Evolutionary conservation across 2,113 vertebrate species (phyloP), one percentile per base, ranked within the genome.

Genomic region (Ranitomeya variabilis): DNA sequence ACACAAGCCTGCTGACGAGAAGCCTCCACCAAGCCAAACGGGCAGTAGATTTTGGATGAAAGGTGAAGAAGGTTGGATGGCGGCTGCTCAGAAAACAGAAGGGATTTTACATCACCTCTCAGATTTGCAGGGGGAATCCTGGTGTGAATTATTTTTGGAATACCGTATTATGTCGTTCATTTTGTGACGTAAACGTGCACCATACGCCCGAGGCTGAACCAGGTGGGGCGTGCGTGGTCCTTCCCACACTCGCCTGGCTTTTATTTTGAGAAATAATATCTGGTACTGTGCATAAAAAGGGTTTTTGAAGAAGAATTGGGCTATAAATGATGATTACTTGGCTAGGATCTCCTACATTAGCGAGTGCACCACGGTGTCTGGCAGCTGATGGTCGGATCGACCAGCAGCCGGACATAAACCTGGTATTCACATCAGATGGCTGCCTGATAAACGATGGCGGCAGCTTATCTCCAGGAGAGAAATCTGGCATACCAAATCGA

Each of bases 61-160:
- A 23, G 45, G n/a, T 67, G 37, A 83, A 69, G 18, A 69, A 45
- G 3, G 12, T 67, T 10, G 81, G 45, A 52, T 23, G 7, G 37
- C 13, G 62, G 19, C 51, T 69, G 45, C 21, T 14, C 45, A 26
- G 62, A 67, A 83, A 21, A 37, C 10, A 54, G 21, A 54, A 52
- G 62, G 81, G 81, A 69, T 83, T 83, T 67, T 45, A 54, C 64
- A 21, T 83, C 45, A 83, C 62, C 81, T 83, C 69, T 69, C 45
- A 54, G 11, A 69, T 52, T 83, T 83, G 54, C 21, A 51, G 64
- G 60, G 62, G 62, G 64, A 83, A 83, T 16, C 81, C 62, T 69
- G 62, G 16, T 16, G 45, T 19, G n/a, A 54, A 83, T 83, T 83
- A 67, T 52, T n/a, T 23, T 83, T 83, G 62, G 62, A 45, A 67